Conservation (phyloP, 2,797 vertebrate species). For the Jordanella pulchra region DNA sequence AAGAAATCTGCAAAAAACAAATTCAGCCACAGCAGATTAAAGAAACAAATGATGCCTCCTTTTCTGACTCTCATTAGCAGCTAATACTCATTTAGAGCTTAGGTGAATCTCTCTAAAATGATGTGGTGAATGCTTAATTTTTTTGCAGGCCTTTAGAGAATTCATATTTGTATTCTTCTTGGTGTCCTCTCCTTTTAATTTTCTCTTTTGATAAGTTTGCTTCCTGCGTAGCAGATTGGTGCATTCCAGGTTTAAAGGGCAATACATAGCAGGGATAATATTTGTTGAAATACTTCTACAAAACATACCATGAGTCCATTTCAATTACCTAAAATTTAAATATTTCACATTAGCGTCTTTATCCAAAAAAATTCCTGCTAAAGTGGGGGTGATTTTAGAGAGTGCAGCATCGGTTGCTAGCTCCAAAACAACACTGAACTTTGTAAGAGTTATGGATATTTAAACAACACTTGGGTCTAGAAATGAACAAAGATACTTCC, state of each 20-base stretch:
- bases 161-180: conserved; percentile 41
- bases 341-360: too few species aligned
- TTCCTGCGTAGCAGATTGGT: conserved; percentile 39
- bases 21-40: not conserved
- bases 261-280: too few species aligned
- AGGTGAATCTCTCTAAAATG: conserved; percentile 46
- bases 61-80: conserved; percentile 27
- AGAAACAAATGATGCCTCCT: conserved; percentile 18
- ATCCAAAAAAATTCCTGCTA: too few species aligned
- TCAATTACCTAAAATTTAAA: too few species aligned
- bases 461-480: too few species aligned
- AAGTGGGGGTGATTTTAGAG: too few species aligned
- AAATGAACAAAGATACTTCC: too few species aligned
- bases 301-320: too few species aligned
- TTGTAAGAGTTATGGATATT: too few species aligned
- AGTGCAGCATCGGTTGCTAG: too few species aligned
- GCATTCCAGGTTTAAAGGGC: conserved; percentile 19
- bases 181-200: conserved; percentile 12
- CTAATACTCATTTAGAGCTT: conserved; percentile 49
- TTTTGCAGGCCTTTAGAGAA: conserved; percentile 22
- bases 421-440: too few species aligned
- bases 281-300: too few species aligned
- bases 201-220: conserved; percentile 22
- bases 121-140: conserved; percentile 26
- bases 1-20: not conserved